Conservation (phyloP, 2,797 vertebrate genomes). For the Phrynocephalus guinanensis region DNA sequence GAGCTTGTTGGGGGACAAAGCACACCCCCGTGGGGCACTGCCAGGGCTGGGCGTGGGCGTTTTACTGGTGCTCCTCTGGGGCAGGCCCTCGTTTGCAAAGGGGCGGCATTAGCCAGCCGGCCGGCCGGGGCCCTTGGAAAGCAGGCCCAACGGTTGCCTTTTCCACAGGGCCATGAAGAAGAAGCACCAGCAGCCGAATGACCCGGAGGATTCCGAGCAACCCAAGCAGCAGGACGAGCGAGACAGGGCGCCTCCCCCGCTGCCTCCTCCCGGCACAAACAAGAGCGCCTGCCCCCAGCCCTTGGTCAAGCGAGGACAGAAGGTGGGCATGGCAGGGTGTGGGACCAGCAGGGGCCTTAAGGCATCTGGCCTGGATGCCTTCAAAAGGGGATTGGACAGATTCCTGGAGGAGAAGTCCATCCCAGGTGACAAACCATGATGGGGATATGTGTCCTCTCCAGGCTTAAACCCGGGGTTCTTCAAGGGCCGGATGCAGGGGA, state of each 20-base stretch:
- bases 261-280: conserved; percentile 67
- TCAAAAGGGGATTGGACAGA: too few relatives aligned
- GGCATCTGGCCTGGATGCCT: too few relatives aligned
- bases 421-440: too few relatives aligned
- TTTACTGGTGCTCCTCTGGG: too few relatives aligned
- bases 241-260: conserved; percentile 30
- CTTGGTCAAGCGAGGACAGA: conserved; percentile 91
- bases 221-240: conserved; percentile 71
- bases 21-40: not conserved
- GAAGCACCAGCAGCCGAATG: conserved; percentile 83
- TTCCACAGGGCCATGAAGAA: conserved; percentile 91
- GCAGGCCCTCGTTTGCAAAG: too few relatives aligned
- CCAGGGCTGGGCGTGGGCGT: not conserved
- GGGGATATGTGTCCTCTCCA: too few relatives aligned
- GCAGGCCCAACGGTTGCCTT: not conserved
- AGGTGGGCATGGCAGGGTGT: conserved; percentile 76
- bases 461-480: too few relatives aligned
- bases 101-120: not conserved
- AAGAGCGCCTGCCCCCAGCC: conserved; percentile 74
- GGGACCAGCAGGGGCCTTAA: too few relatives aligned
- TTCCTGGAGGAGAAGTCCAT: too few relatives aligned
- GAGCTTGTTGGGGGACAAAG: too few relatives aligned
- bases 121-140: not conserved
- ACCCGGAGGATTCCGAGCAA: conserved; percentile 71
- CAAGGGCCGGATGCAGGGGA: too few relatives aligned